Base-by-base conservation (phyloP, 2,113 vertebrate genomes). In the Nymphicus hollandicus region DNA sequence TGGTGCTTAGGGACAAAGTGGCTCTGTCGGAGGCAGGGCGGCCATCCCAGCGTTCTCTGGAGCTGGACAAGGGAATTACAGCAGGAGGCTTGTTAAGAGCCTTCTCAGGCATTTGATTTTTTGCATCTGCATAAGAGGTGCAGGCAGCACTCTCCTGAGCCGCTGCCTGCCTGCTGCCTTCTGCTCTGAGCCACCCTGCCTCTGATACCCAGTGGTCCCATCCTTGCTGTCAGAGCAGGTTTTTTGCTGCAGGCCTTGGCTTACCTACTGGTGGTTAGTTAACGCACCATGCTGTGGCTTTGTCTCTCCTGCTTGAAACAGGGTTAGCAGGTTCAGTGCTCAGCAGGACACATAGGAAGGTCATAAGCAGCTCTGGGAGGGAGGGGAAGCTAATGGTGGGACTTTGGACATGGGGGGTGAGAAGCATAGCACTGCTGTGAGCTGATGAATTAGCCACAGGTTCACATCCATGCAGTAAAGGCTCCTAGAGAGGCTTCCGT, bases 11-110 rank as follows among this genome's bases (percentile, higher is more conserved):
- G 39, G 29, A 14, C 23, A 35, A 84, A 86, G 47, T 0, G 3
- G 28, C 47, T 60, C 47, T 2, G 6, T 50, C 0, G 0, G 47
- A 85, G n/a, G 35, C 50, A 78, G 28, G 4, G 46, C 1, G 2
- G 28, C 33, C 44, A 66, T 58, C 46, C 16, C 13, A 69, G 28
- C 0, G 0, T 16, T 89, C 41, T 71, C 46, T 4, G 7, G 47
- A 71, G 29, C 47, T 0, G 47, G 49, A 25, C 27, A 31, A 60
- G 49, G 22, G 47, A 63, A 73, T 85, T 66, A 7, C 1, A 8
- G 37, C 52, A 60, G 68, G 35, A 58, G 10, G 29, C 69, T 86
- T n/a, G 8, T 44, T 68, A 55, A 56, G 41, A 61, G 17, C 13
- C 15, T 65, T 33, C 41, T 84, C 27, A 15, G 2, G 1, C 2